Conservation (phyloP, 2,888 invertebrate species). For the Agrochola macilenta region DNA sequence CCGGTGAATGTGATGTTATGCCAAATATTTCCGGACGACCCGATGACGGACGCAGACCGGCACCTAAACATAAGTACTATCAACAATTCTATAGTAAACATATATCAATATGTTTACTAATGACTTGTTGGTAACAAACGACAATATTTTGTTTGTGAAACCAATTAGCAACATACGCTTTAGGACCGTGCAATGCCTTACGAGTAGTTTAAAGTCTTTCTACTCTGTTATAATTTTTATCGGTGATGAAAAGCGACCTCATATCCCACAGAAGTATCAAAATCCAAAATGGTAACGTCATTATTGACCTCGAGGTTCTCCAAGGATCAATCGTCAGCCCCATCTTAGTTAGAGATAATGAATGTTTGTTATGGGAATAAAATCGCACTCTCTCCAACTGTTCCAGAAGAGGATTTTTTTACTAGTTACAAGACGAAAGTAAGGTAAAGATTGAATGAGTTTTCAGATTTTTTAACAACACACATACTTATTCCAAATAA, state of each 20-base stretch:
- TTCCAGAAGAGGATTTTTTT: background rate
- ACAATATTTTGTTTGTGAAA: conserved; percentile 25
- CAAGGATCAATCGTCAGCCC: conserved; percentile 6
- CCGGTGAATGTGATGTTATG: conserved; percentile 42
- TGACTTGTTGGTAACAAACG: conserved; percentile 5
- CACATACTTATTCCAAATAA: conserved; percentile 2
- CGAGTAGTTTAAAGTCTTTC: background rate
- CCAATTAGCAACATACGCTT: conserved; percentile 10
- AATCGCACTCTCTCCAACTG: background rate
- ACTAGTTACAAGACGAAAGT: background rate
- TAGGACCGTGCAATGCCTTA: no score
- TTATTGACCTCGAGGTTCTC: background rate
- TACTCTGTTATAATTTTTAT: background rate
- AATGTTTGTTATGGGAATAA: background rate
- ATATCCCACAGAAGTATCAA: background rate
- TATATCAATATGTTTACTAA: conserved; percentile 18
- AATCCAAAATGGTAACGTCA: background rate
- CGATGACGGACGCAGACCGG: conserved; percentile 15
- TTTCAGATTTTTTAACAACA: background rate
- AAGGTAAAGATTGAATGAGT: background rate
- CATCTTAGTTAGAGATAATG: background rate
- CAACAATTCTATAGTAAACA: conserved; percentile 4
- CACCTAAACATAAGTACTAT: conserved; percentile 13
- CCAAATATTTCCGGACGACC: conserved; percentile 63
- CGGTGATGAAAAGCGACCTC: background rate